Evolutionary conservation across 2,113 vertebrate genomes (phyloP).

Genomic region (Plotosus lineatus): DNA sequence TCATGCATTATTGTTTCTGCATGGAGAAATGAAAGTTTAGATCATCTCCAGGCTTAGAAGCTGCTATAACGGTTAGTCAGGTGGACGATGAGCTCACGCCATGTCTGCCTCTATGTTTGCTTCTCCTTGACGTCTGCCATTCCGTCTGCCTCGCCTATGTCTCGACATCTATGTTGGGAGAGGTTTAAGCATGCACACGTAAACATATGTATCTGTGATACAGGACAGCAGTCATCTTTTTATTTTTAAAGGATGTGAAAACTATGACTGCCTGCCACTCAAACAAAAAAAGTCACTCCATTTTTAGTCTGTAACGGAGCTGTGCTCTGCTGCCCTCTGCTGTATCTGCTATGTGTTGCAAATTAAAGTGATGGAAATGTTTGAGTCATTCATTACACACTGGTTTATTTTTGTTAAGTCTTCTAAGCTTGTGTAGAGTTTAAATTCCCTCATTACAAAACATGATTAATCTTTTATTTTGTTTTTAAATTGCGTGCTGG

Average conservation of each 20-base stretch:
- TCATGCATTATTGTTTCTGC: constrained; percentile 47
- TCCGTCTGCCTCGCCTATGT: constrained; percentile 36
- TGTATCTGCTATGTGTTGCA: constrained; percentile 33
- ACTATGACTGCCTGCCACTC: constrained; percentile 59
- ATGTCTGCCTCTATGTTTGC: constrained; percentile 66
- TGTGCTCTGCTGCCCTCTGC: constrained; percentile 47
- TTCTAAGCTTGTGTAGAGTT: neutral
- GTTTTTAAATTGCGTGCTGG: neutral
- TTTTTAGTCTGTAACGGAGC: constrained; percentile 33
- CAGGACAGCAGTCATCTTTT: constrained; percentile 60
- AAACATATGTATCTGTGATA: constrained; percentile 70
- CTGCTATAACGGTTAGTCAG: constrained; percentile 68
- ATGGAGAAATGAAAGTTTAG: constrained; percentile 31
- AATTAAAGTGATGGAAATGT: neutral
- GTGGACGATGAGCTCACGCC: constrained; percentile 69
- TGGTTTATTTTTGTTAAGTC: neutral
- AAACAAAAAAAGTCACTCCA: constrained; percentile 52
- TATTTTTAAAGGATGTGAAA: constrained; percentile 71
- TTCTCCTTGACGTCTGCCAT: constrained; percentile 54
- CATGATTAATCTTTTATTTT: neutral
- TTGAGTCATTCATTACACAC: neutral
- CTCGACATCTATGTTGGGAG: constrained; percentile 59
- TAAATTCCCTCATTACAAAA: neutral
- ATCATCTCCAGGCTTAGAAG: constrained; percentile 44
- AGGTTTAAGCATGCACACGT: constrained; percentile 68